Conservation (phyloP, 2,888 invertebrate genomes). For the Agrotis clavis region DNA sequence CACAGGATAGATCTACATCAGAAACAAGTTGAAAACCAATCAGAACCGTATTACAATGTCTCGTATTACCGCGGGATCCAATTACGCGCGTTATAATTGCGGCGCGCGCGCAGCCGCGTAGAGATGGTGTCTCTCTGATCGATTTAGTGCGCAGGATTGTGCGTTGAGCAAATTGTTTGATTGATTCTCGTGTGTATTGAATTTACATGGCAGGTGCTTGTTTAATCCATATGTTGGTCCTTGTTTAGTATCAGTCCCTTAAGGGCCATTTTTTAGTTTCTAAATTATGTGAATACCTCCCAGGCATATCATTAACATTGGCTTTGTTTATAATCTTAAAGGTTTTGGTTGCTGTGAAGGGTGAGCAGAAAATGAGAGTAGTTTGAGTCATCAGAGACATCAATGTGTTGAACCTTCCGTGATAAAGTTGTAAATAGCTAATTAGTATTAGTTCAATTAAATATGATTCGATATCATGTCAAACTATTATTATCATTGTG, state of each 20-base stretch:
- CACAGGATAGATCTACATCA: slow-evolving; percentile 49
- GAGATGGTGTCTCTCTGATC: slow-evolving; percentile 68
- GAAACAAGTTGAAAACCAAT: slow-evolving; percentile 63
- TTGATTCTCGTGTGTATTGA: slow-evolving; percentile 61
- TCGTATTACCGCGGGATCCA: slow-evolving; percentile 64
- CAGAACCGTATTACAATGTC: slow-evolving; percentile 65
- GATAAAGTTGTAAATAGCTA: too few species aligned
- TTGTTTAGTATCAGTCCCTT: background rate
- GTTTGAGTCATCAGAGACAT: too few species aligned
- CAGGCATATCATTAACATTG: too few species aligned
- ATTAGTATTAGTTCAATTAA: too few species aligned
- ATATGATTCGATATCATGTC: background rate
- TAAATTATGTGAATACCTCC: too few species aligned
- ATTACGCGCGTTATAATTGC: slow-evolving; percentile 75
- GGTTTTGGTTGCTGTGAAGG: too few species aligned
- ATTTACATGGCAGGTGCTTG: slow-evolving; percentile 33
- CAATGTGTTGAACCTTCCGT: too few species aligned
- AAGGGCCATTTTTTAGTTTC: background rate
- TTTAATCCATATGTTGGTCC: background rate
- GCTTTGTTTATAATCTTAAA: too few species aligned
- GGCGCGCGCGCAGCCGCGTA: slow-evolving; percentile 58
- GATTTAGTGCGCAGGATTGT: slow-evolving; percentile 61
- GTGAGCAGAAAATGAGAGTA: too few species aligned
- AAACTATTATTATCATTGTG: too few species aligned
- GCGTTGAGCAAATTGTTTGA: slow-evolving; percentile 64